Percentiles rank a stretch among this genome's conserved stretches.
Conservation (phyloP, 2,113 vertebrate species). For the Oxyruncus cristatus region DNA sequence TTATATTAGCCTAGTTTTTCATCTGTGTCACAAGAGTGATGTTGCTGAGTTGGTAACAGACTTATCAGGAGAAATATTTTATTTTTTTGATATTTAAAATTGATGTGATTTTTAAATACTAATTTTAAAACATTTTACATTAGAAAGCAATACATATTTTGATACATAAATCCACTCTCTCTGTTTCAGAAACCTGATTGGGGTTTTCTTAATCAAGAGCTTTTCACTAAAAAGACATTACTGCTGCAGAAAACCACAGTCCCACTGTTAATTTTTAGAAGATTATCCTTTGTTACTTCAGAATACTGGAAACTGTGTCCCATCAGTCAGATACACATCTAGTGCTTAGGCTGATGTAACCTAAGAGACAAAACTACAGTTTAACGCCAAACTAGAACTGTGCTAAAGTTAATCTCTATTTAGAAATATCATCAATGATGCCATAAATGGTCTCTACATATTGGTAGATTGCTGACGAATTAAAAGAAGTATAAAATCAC, state of each 20-base stretch:
- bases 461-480: not conserved
- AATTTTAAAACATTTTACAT: not conserved
- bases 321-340: not conserved
- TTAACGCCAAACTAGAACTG: not conserved
- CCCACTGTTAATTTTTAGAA: not conserved
- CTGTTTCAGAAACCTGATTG: not conserved
- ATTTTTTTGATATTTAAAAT: not conserved
- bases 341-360: not conserved
- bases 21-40: not conserved
- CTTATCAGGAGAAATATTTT: not conserved
- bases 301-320: not conserved
- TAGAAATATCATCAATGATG: not conserved
- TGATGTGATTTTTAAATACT: not conserved
- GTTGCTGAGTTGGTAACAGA: not conserved
- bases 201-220: not conserved
- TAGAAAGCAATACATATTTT: not conserved
- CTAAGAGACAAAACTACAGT: not conserved
- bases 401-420: not conserved
- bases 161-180: not conserved
- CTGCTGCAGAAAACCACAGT: not conserved
- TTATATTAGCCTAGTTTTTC: not conserved
- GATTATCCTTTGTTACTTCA: not conserved
- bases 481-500: not conserved
- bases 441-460: not conserved
- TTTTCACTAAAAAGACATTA: not conserved